Percentiles rank a stretch among this genome's conserved stretches.
Conservation (phyloP, 2,113 vertebrate genomes). For the Pseudorasbora parva region DNA sequence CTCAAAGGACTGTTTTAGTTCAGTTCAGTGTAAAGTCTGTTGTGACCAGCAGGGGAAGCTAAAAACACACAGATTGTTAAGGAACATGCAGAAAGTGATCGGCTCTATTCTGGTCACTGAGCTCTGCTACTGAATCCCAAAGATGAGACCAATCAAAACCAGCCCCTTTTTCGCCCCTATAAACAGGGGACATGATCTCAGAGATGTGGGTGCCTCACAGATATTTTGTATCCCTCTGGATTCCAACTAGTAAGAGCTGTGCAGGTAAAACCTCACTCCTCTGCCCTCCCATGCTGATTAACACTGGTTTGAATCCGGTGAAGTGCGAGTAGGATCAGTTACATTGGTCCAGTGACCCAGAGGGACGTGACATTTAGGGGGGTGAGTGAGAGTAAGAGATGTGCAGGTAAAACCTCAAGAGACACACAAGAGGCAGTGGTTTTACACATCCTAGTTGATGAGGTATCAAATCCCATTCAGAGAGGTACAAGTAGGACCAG, state of each 20-base stretch:
- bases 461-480: too few relatives aligned
- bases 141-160: too few relatives aligned
- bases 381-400: too few relatives aligned
- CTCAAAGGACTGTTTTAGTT: not conserved
- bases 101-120: not conserved
- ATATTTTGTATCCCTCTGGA: not conserved
- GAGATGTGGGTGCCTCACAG: not conserved
- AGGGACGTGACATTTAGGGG: too few relatives aligned
- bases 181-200: not conserved
- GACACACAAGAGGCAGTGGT: too few relatives aligned
- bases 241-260: not conserved
- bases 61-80: constrained; percentile 10
- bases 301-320: not conserved
- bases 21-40: not conserved
- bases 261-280: not conserved
- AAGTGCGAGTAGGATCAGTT: not conserved
- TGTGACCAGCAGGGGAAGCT: constrained; percentile 35
- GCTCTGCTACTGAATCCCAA: not conserved
- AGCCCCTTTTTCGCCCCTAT: not conserved
- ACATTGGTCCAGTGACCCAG: too few relatives aligned
- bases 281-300: too few relatives aligned
- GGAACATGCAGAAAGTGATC: not conserved
- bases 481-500: not conserved
- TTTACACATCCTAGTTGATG: too few relatives aligned
- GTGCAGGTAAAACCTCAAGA: too few relatives aligned